A percentile compares a stretch with the other conserved stretches of the same genome.
Conservation (phyloP, 2,113 vertebrate genomes). For the Sylvietta virens region DNA sequence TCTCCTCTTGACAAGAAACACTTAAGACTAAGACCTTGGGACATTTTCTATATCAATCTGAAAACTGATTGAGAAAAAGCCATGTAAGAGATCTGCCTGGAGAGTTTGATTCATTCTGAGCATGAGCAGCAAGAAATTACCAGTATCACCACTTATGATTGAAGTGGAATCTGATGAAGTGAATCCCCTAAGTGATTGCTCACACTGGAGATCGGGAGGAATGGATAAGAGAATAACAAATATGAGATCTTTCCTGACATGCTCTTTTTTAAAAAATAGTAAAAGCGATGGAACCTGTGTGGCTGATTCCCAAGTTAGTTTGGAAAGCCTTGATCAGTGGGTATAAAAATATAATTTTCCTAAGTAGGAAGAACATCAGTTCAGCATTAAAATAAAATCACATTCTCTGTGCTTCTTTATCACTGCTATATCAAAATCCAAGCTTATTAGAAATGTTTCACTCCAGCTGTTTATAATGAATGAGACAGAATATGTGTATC, state of each 20-base stretch:
- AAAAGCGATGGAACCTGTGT: neutral
- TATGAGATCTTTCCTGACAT: neutral
- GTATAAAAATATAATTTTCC: neutral
- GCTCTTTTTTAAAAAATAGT: fast-evolving
- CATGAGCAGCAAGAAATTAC: neutral
- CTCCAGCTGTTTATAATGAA: neutral
- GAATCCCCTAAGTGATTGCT: neutral
- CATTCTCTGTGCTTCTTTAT: neutral
- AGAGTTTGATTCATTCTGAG: neutral
- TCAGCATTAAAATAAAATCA: neutral
- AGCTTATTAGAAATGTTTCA: neutral
- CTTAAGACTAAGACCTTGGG: neutral
- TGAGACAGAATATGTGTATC: neutral
- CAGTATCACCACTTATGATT: neutral
- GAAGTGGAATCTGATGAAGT: neutral
- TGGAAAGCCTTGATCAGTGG: neutral
- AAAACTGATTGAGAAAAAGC: neutral
- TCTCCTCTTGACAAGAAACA: neutral
- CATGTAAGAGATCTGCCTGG: neutral
- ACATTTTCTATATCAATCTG: neutral
- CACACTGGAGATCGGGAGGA: neutral
- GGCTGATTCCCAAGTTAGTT: neutral
- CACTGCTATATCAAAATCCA: neutral
- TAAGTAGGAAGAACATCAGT: neutral
- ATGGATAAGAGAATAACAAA: neutral